Evolutionary conservation across 1,140 invertebrate species (phyloP).

Genomic region (Bombus waltoni): DNA sequence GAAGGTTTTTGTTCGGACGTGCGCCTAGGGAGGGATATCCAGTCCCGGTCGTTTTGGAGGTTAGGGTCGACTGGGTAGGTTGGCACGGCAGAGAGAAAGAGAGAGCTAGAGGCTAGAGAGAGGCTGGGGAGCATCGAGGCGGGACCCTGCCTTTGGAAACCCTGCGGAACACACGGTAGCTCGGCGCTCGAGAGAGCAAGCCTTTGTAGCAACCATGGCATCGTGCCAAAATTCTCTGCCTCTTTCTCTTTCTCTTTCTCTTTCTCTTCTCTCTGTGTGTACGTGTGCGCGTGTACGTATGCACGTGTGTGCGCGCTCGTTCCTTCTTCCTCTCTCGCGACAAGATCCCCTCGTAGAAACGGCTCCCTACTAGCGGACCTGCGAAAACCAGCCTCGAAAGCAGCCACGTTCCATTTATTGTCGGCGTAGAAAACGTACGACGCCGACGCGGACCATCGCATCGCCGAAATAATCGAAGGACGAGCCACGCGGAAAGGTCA

Average conservation of each 20-base stretch:
- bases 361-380: conserved; percentile 73
- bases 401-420: conserved; percentile 70
- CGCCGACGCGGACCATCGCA: conserved; percentile 21
- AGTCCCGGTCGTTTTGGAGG: conserved; percentile 54
- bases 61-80: conserved; percentile 42
- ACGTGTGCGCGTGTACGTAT: neutral
- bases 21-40: conserved; percentile 5
- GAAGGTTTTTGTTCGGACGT: conserved; percentile 7
- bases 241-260: neutral
- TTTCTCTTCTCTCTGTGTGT: too few relatives aligned
- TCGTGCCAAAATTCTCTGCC: conserved; percentile 72
- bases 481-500: conserved; percentile 41
- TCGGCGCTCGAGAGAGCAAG: conserved; percentile 46
- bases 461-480: conserved; percentile 51
- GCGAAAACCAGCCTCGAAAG: conserved; percentile 73
- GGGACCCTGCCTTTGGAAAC: conserved; percentile 23
- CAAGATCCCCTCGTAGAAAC: neutral
- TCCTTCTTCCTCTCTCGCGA: neutral
- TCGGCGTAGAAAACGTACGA: conserved; percentile 68
- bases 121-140: conserved; percentile 60
- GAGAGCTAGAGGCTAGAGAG: neutral
- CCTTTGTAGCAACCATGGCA: conserved; percentile 72
- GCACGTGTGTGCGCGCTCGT: neutral
- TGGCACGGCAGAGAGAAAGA: neutral
- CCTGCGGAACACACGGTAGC: conserved; percentile 30